A percentile compares a stretch with the other conserved stretches of the same genome.
Conservation (phyloP, 2,888 invertebrate genomes). For the Amorpha juglandis region DNA sequence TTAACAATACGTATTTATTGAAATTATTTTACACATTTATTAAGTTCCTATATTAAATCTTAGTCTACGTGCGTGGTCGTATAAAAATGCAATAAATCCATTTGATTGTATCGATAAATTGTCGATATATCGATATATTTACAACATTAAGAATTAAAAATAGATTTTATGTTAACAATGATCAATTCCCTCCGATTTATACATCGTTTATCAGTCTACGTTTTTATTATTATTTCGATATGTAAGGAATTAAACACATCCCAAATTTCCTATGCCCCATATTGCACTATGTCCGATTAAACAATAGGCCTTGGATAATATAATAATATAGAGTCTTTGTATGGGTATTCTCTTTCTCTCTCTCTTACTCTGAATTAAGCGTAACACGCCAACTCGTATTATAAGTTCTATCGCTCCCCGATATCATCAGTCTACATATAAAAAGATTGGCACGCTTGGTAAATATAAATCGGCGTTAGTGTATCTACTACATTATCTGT, state of each 20-base stretch:
- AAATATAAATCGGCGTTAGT: too few species aligned
- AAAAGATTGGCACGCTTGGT: too few species aligned
- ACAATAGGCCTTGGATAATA: too few species aligned
- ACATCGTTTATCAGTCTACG: not conserved
- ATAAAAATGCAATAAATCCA: conserved; percentile 4
- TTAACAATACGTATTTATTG: not conserved
- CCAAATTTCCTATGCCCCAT: too few species aligned
- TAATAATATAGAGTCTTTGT: too few species aligned
- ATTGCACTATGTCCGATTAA: too few species aligned
- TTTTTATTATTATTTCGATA: not conserved
- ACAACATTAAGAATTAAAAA: conserved; percentile 11
- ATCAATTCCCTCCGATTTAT: conserved; percentile 16
- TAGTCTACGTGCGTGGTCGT: not conserved
- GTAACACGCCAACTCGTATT: too few species aligned
- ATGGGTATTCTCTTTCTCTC: too few species aligned
- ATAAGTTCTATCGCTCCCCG: too few species aligned
- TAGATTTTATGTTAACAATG: not conserved
- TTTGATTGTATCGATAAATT: not conserved
- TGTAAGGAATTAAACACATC: not conserved
- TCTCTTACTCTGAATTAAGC: too few species aligned
- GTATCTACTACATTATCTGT: too few species aligned
- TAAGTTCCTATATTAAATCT: not conserved
- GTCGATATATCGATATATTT: not conserved
- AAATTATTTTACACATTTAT: not conserved
- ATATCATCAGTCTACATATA: too few species aligned